Evolutionary conservation across 2,888 invertebrate species (phyloP).

Genomic region (Trissonchulus latispiculum): DNA sequence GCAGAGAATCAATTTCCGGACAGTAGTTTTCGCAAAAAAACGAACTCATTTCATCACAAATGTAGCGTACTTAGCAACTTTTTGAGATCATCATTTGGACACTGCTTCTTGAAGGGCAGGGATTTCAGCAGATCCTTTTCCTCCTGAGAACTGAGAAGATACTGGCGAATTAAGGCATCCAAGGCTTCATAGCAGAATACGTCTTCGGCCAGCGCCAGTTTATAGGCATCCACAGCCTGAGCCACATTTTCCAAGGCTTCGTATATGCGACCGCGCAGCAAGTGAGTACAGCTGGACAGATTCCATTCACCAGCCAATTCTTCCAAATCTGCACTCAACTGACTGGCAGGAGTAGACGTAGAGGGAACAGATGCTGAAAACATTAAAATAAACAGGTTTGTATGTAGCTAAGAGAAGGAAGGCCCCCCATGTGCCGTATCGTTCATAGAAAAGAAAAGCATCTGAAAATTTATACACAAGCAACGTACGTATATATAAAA

Average conservation of each 20-base stretch:
- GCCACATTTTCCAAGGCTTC: slow-evolving; percentile 14
- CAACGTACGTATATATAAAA: no score
- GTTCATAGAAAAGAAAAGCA: no score
- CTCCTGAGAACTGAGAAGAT: slow-evolving; percentile 2
- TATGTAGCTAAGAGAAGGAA: no score
- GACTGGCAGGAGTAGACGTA: no score
- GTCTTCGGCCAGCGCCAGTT: slow-evolving; percentile 9
- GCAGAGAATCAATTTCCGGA: no score
- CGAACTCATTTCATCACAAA: no score
- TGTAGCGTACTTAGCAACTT: background rate
- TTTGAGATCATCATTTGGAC: background rate
- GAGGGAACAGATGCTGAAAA: no score
- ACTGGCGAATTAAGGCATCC: background rate
- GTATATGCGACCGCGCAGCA: slow-evolving; percentile 9
- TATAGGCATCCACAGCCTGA: slow-evolving; percentile 11
- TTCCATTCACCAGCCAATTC: background rate
- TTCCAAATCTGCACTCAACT: no score
- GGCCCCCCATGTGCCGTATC: no score
- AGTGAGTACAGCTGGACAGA: background rate
- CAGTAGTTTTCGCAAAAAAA: no score
- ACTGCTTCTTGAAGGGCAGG: slow-evolving; percentile 14
- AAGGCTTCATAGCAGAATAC: slow-evolving; percentile 14
- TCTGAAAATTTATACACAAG: no score
- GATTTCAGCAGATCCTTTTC: background rate
- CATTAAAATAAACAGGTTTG: no score